A percentile compares a stretch with the other conserved stretches of the same genome.
Evolutionary conservation across 2,797 vertebrate species (phyloP).

Genomic region (Microctenopoma lineatum): DNA sequence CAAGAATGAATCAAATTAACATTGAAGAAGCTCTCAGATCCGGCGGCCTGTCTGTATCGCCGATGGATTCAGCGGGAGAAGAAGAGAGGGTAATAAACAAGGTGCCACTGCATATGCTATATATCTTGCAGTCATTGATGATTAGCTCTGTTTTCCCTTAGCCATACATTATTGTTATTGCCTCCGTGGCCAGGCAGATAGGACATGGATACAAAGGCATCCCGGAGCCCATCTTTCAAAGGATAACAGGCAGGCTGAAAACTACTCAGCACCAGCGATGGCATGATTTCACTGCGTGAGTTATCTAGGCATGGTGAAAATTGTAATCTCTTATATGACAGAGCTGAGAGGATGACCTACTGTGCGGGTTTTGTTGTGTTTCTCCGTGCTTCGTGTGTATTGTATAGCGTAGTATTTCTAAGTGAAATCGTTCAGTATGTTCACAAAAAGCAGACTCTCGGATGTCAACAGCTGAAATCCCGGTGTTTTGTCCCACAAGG

Average conservation of each 20-base stretch:
- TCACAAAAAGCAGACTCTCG: conserved; percentile 27
- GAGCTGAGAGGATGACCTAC: conserved; percentile 45
- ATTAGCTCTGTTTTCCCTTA: conserved; percentile 86
- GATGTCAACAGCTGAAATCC: conserved; percentile 56
- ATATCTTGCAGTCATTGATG: conserved; percentile 88
- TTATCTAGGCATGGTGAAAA: conserved; percentile 73
- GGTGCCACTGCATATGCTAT: conserved; percentile 81
- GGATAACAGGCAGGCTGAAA: conserved; percentile 82
- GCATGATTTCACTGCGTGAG: conserved; percentile 75
- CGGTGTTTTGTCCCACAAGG: conserved; percentile 48
- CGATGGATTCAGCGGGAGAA: conserved; percentile 64
- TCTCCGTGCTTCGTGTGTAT: conserved; percentile 30
- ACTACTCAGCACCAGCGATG: conserved; percentile 74
- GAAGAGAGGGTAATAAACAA: conserved; percentile 82
- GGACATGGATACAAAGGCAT: conserved; percentile 82
- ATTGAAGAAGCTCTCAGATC: conserved; percentile 76
- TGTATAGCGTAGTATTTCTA: conserved; percentile 35
- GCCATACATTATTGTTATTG: conserved; percentile 88
- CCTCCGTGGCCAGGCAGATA: conserved; percentile 81
- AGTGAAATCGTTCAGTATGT: conserved; percentile 48
- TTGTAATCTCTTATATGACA: conserved; percentile 75
- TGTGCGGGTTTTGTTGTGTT: conserved; percentile 38
- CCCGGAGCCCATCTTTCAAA: conserved; percentile 82
- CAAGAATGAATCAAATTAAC: conserved; percentile 82
- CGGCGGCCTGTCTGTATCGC: conserved; percentile 59